Conservation (phyloP, 1,140 invertebrate genomes). For the Cyrtorhinus lividipennis region DNA sequence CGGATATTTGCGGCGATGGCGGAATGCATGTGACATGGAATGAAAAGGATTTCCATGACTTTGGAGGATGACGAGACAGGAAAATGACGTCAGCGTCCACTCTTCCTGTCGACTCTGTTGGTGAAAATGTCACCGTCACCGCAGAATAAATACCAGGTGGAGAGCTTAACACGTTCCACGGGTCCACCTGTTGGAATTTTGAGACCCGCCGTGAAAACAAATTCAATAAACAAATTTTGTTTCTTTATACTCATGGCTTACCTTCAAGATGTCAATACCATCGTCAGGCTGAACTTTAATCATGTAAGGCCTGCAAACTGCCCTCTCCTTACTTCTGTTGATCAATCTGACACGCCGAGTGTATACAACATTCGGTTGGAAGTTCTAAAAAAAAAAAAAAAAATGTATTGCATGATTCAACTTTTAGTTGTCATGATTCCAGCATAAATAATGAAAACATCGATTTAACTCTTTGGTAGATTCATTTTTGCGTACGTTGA, state of each 20-base stretch:
- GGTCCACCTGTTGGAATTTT: background rate
- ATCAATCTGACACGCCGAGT: background rate
- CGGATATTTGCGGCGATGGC: background rate
- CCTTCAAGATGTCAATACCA: background rate
- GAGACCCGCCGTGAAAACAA: too few species aligned
- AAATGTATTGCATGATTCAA: background rate
- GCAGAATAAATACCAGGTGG: background rate
- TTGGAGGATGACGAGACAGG: background rate
- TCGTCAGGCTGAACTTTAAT: background rate
- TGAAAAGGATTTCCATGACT: conserved; percentile 8
- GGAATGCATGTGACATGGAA: conserved; percentile 10
- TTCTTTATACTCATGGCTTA: background rate
- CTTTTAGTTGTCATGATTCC: background rate
- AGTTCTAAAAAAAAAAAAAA: conserved; percentile 34
- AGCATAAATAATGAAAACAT: background rate
- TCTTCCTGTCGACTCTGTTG: background rate
- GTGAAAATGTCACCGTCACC: background rate
- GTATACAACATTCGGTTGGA: conserved; percentile 4
- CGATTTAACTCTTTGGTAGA: too few species aligned
- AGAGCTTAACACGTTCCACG: background rate
- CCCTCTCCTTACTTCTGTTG: background rate
- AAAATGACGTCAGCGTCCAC: conserved; percentile 8
- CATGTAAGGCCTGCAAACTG: background rate
- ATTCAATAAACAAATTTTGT: background rate
- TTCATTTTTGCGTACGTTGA: conserved; percentile 9